phyloP scores from a whole-genome alignment of 1,140 invertebrate genomes.

The Fopius arisanus region DNA sequence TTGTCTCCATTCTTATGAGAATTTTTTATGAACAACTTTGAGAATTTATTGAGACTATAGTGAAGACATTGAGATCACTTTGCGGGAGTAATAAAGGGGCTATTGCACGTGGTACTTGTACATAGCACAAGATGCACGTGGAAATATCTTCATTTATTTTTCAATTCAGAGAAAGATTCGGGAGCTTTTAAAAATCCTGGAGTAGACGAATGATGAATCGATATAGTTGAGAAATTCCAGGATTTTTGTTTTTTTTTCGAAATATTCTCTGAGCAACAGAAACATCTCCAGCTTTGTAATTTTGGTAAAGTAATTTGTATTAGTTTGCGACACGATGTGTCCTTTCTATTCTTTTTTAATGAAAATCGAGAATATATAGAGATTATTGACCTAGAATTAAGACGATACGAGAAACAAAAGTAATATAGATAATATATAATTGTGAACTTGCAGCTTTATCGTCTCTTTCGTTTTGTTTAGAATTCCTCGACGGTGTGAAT shows the following conservation, averaged over 20 bases:
- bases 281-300: slow-evolving; percentile 4
- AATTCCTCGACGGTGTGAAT: slow-evolving; percentile 29
- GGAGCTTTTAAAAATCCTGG: neutral
- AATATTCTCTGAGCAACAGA: neutral
- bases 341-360: slow-evolving; percentile 50
- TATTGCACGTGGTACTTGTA: slow-evolving; percentile 30
- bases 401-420: slow-evolving; percentile 38
- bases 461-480: slow-evolving; percentile 26
- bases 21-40: no score
- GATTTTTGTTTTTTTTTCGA: neutral
- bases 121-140: slow-evolving; percentile 25
- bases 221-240: neutral
- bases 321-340: slow-evolving; percentile 17
- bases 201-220: no score
- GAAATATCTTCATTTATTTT: neutral
- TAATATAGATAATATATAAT: slow-evolving; percentile 55
- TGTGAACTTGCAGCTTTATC: slow-evolving; percentile 40
- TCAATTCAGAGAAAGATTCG: neutral
- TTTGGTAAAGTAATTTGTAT: neutral
- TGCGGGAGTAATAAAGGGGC: neutral
- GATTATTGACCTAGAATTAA: slow-evolving; percentile 42
- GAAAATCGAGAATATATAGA: slow-evolving; percentile 36
- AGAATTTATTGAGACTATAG: no score
- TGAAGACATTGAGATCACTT: neutral
- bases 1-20: no score